Evolutionary conservation across 2,113 vertebrate species (phyloP), one percentile per base, ranked within the genome.

Genomic region (Bambusicola thoracicus): DNA sequence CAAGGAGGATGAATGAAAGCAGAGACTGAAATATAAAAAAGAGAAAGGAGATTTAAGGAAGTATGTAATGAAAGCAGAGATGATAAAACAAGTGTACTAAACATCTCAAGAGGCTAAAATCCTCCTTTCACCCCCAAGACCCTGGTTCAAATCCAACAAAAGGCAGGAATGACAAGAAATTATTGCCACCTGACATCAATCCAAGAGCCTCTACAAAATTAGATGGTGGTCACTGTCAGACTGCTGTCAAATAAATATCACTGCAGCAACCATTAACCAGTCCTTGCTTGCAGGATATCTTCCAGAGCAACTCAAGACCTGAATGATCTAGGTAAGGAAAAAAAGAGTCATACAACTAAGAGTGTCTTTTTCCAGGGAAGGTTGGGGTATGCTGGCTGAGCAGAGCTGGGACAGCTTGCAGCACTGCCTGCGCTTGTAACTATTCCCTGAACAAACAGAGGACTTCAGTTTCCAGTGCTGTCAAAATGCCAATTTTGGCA

Each of bases 401-500:
- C 8, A 49, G 25, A 43, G 55, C 13, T 82, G 36, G 25, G 24
- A 82, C 62, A 91, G 81, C 58, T 76, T 6, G 0, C 15, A 46
- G 13, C 0, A 1, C 32, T 74, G 40, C 20, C 56, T 81, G 22
- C 1, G 0, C 27, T 83, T 80, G 11, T 66, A 85, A 44, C n/a
- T 69, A 11, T 44, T 81, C 11, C 27, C 15, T 58, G 24, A 91
- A 68, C 46, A 62, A 87, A 63, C 12, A 77, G 49, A 90, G 22
- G 41, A 77, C 24, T 86, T 80, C 67, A 76, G 44, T 66, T 96
- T 84, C 61, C 40, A 90, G 36, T 13, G 22, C 43, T 80, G 22
- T 67, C 62, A 83, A 79, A 85, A 74, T 44, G 53, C 48, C 25
- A 62, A 4, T 74, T 91, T 81, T 96, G 96, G 90, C 82, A 93